Evolutionary conservation across 2,888 invertebrate species (phyloP), one percentile per base, ranked within the genome.

Genomic region (Ennomos erosarius): DNA sequence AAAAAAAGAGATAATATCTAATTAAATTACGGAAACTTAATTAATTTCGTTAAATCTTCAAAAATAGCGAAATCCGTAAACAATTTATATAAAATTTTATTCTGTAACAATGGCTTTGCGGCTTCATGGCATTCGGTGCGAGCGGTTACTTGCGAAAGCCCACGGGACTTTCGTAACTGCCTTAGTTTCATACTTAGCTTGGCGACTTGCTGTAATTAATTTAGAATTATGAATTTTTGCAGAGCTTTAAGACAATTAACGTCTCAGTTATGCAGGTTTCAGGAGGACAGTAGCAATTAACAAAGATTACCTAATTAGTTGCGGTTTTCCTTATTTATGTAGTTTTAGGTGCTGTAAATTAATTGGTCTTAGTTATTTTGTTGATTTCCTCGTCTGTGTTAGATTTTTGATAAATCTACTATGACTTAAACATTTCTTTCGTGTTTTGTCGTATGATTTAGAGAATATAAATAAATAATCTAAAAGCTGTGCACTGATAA

Each of bases 111-210:
- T 73, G 62, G 70, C 69, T 65, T 70, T 76, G 79, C 71, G 79
- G 82, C 77, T 81, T 75, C 74, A 76, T 74, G 72, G 74, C 69
- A 76, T 78, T 78, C 62, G 68, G 75, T 74, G 74, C 69, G 68
- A 74, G 78, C 75, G 75, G 78, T 74, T 69, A 64, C 75, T 84
- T 85, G 73, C 79, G 78, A 83, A 81, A 84, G 75, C 65, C 66
- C 68, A 59, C 69, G 73, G 69, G 71, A 76, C 71, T 85, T 81
- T 81, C 72, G 81, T 71, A 82, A 84, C 69, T 74, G 74, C 62
- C 75, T 74, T 70, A 73, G 73, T 75, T 44, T 50, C 12, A 26
- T 26, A n/a, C 47, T 6, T 8, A 26, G 4, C 43, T 40, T 12
- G 42, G 9, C 26, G 42, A 10, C 42, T 42, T 0, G 13, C 42